Evolutionary conservation across 2,113 vertebrate species (phyloP).

Genomic region (Cinclus mexicanus): DNA sequence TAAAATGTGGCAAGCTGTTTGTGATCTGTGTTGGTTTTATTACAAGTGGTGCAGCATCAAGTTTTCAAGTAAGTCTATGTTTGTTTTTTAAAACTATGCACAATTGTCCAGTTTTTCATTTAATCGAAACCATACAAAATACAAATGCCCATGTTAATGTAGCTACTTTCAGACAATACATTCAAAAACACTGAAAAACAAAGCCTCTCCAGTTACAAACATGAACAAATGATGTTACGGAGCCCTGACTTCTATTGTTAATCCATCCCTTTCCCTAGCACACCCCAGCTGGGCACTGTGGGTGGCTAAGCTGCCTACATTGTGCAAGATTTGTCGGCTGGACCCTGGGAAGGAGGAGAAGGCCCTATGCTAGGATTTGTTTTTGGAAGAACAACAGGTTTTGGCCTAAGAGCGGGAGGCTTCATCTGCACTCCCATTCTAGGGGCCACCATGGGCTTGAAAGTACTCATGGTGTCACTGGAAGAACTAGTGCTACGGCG

Average conservation of each 20-base stretch:
- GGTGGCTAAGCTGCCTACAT: slow-evolving; percentile 80
- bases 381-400: slow-evolving; percentile 93
- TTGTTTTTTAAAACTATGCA: slow-evolving; percentile 74
- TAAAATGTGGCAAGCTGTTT: slow-evolving; percentile 75
- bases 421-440: slow-evolving; percentile 97
- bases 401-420: slow-evolving; percentile 92
- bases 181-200: slow-evolving; percentile 74
- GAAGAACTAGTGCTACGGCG: slow-evolving; percentile 92
- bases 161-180: slow-evolving; percentile 78
- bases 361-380: slow-evolving; percentile 83
- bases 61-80: slow-evolving; percentile 82
- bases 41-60: slow-evolving; percentile 79
- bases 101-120: slow-evolving; percentile 76
- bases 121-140: slow-evolving; percentile 75
- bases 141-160: slow-evolving; percentile 79
- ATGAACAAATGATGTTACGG: slow-evolving; percentile 57
- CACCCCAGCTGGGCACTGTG: background rate
- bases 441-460: slow-evolving; percentile 90
- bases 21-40: slow-evolving; percentile 80
- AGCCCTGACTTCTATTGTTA: slow-evolving; percentile 47
- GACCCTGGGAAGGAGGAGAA: slow-evolving; percentile 82
- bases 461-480: slow-evolving; percentile 94
- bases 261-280: slow-evolving; percentile 49
- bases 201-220: slow-evolving; percentile 76
- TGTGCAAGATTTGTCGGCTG: slow-evolving; percentile 96